phyloP scores from a whole-genome alignment of 2,888 invertebrate genomes.

The Netelia inedita region DNA sequence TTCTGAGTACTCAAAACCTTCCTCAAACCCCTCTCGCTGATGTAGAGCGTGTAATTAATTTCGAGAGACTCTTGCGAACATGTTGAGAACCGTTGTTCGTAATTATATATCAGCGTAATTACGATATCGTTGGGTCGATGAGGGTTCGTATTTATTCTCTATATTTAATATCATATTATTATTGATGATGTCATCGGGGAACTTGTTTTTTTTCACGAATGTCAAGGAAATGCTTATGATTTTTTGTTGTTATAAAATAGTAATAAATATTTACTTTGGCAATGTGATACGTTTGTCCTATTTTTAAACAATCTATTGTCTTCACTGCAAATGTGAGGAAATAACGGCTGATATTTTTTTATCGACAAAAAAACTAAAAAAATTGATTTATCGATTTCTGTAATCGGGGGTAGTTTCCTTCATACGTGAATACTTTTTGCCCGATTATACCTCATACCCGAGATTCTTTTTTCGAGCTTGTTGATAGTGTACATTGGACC shows the following conservation, averaged over 20 bases:
- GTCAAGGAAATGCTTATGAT: not conserved
- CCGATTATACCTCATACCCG: not conserved
- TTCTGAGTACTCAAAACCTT: not conserved
- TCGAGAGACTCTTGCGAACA: conserved; percentile 43
- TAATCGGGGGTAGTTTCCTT: not conserved
- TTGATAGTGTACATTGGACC: not conserved
- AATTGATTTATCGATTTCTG: not conserved
- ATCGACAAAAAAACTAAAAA: too few species aligned
- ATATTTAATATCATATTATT: not conserved
- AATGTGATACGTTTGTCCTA: too few species aligned
- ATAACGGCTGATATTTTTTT: too few species aligned
- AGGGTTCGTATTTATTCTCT: not conserved
- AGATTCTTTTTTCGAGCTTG: not conserved
- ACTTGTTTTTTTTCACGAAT: too few species aligned
- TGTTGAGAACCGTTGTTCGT: conserved; percentile 10
- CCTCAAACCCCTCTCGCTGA: not conserved
- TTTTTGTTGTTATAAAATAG: not conserved
- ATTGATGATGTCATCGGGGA: not conserved
- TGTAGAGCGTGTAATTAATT: conserved; percentile 31
- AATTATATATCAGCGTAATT: conserved; percentile 10
- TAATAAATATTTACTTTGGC: too few species aligned
- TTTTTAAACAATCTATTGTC: too few species aligned
- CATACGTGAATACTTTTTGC: not conserved
- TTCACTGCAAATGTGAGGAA: too few species aligned
- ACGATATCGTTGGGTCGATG: not conserved